Conservation (phyloP, 2,888 invertebrate genomes). For the Zygaena filipendulae region DNA sequence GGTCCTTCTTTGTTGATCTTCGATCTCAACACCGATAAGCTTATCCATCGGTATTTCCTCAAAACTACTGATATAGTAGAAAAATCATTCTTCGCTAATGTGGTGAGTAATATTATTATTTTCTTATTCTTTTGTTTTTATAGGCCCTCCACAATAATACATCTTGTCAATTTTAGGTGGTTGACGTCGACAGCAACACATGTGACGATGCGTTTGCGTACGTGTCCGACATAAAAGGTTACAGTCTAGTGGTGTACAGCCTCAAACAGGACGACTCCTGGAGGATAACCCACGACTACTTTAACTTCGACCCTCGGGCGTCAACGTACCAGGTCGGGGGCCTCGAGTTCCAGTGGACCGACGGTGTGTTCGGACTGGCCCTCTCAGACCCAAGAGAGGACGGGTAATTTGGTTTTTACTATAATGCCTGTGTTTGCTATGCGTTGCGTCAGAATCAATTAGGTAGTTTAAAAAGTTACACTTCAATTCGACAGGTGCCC, state of each 20-base stretch:
- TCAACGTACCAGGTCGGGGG: slow-evolving; percentile 83
- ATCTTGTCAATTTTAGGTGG: slow-evolving; percentile 70
- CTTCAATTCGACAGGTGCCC: too few relatives aligned
- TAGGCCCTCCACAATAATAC: too few relatives aligned
- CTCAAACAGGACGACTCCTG: slow-evolving; percentile 79
- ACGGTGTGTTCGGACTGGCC: slow-evolving; percentile 82
- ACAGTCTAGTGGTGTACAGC: slow-evolving; percentile 82
- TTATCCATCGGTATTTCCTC: slow-evolving; percentile 75
- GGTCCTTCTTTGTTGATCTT: slow-evolving; percentile 76
- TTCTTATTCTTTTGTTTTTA: too few relatives aligned
- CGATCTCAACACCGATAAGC: slow-evolving; percentile 79
- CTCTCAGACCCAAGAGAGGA: slow-evolving; percentile 70
- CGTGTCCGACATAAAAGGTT: slow-evolving; percentile 79
- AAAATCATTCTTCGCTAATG: slow-evolving; percentile 83
- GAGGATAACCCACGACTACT: slow-evolving; percentile 83
- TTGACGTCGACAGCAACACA: slow-evolving; percentile 75
- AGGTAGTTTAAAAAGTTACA: too few relatives aligned
- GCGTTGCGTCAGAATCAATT: too few relatives aligned
- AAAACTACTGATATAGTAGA: slow-evolving; percentile 76
- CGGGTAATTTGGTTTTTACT: slow-evolving; percentile 57
- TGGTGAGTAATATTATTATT: too few relatives aligned
- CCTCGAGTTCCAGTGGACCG: slow-evolving; percentile 87
- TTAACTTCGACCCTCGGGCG: slow-evolving; percentile 83
- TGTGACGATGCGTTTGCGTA: slow-evolving; percentile 83
- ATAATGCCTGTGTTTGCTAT: too few relatives aligned